Conservation (phyloP, 2,113 vertebrate species). For the Columbina picui region DNA sequence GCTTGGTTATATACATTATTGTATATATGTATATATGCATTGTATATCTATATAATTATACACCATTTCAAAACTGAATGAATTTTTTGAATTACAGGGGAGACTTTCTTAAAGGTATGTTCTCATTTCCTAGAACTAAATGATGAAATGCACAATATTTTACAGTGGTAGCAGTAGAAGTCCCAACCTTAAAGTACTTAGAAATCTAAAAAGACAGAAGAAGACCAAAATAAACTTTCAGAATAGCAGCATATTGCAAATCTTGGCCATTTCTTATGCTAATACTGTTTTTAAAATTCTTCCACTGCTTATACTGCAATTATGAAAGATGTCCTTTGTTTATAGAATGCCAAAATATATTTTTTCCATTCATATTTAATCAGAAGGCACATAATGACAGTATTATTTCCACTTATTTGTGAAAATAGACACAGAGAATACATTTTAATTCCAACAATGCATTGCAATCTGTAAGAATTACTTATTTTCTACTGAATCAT, state of each 20-base stretch:
- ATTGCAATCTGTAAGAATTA: not conserved
- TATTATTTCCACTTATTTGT: conserved; percentile 16
- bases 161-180: not conserved
- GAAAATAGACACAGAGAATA: not conserved
- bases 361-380: not conserved
- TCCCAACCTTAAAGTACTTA: not conserved
- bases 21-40: no score
- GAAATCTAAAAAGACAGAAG: not conserved
- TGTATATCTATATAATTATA: not conserved
- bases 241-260: not conserved
- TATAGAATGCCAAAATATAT: not conserved
- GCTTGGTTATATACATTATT: not conserved
- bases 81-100: not conserved
- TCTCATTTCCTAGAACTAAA: not conserved
- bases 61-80: not conserved
- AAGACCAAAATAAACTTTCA: not conserved
- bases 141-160: not conserved
- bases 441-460: not conserved
- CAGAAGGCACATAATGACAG: not conserved
- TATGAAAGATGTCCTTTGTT: not conserved
- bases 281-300: not conserved
- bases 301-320: not conserved
- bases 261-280: not conserved
- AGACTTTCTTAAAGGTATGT: not conserved
- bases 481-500: not conserved